These are phyloP conservation scores for Venustaconcha ellipsiformis DNA, from an alignment of 1,140 invertebrate genomes.

Conservation along the genomic window DNA sequence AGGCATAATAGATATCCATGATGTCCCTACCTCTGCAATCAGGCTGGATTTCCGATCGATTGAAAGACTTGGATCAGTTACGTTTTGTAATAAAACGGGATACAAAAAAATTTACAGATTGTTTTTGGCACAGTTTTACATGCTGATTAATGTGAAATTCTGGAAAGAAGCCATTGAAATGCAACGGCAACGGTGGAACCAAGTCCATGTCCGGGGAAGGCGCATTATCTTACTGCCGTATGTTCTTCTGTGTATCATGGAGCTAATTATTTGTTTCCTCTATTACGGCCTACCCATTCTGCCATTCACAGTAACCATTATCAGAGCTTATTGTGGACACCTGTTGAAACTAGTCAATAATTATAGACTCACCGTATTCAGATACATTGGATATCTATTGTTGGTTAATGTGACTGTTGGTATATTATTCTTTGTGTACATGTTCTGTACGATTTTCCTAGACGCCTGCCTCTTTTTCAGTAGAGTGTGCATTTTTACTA, in stretches of 20 bases:
- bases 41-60: background rate
- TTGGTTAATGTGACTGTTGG: background rate
- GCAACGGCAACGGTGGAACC: conserved; percentile 7
- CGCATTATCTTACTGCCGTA: conserved; percentile 5
- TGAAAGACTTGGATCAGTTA: conserved; percentile 12
- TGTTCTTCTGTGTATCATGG: conserved; percentile 2
- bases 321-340: conserved; percentile 9
- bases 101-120: conserved; percentile 8
- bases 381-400: background rate
- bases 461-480: conserved; percentile 20
- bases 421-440: conserved; percentile 15
- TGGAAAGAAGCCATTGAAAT: conserved; percentile 4
- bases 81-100: background rate
- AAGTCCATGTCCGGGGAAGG: too few species aligned
- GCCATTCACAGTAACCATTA: conserved; percentile 8
- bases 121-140: conserved; percentile 1
- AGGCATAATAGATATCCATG: background rate
- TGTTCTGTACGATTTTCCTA: conserved; percentile 21
- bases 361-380: too few species aligned
- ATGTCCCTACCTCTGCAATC: background rate
- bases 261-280: background rate
- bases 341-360: background rate
- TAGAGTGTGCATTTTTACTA: conserved; percentile 9
- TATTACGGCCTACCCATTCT: conserved; percentile 12
- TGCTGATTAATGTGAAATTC: conserved; percentile 18